A percentile compares a stretch with the other conserved stretches of the same genome.
Conservation (phyloP, 2,888 invertebrate species). For the Scrobipalpa costella region DNA sequence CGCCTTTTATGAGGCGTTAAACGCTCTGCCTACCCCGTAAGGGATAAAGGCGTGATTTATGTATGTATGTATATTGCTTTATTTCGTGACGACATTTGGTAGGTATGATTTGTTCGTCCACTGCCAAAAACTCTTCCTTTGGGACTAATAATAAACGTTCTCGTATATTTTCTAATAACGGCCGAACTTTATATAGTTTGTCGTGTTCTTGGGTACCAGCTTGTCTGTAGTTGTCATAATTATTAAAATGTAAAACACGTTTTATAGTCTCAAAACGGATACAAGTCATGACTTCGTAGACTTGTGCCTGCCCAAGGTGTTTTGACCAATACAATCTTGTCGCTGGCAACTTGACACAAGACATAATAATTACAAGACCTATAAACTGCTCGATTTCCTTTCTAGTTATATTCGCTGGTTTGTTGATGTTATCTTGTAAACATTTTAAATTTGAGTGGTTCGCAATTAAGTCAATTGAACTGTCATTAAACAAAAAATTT, state of each 20-base stretch:
- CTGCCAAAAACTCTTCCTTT: too few species aligned
- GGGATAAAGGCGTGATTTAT: too few species aligned
- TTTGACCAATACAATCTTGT: neutral
- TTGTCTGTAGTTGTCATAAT: neutral
- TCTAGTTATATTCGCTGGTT: too few species aligned
- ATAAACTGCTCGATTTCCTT: too few species aligned
- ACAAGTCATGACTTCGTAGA: neutral
- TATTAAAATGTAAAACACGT: neutral
- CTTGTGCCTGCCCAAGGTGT: neutral
- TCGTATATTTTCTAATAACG: neutral
- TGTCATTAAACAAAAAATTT: too few species aligned
- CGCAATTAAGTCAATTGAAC: too few species aligned
- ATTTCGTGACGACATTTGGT: slow-evolving; percentile 32
- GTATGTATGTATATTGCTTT: too few species aligned
- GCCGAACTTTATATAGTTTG: neutral
- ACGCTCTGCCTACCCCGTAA: too few species aligned
- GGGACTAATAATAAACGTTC: neutral
- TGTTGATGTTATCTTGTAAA: too few species aligned
- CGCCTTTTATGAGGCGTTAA: too few species aligned
- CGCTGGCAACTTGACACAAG: neutral
- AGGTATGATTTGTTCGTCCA: neutral
- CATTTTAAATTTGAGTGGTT: too few species aligned
- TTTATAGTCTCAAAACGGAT: neutral
- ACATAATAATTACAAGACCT: neutral
- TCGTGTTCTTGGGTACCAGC: neutral